These are phyloP conservation scores for Telmatherina bonti DNA, from an alignment of 2,797 vertebrate species.

Conservation along the genomic window DNA sequence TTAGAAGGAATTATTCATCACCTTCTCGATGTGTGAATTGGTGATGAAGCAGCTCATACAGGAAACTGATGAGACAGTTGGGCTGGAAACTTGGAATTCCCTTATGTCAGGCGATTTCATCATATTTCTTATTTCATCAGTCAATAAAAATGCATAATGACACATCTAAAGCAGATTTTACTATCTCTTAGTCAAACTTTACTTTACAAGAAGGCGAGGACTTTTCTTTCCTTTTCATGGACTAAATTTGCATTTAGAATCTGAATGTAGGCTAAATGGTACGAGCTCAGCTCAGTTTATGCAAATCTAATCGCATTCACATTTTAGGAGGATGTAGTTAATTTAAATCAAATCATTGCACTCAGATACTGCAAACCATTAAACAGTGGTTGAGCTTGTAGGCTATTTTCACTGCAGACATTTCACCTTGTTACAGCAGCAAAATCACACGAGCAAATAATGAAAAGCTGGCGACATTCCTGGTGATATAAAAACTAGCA, in stretches of 20 bases:
- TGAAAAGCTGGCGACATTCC: background rate
- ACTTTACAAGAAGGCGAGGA: background rate
- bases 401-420: background rate
- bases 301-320: constrained; percentile 2
- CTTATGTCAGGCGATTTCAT: constrained; percentile 43
- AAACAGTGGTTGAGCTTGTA: constrained; percentile 4
- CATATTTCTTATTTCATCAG: constrained; percentile 27
- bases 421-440: background rate
- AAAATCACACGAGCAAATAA: constrained; percentile 5
- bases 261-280: background rate
- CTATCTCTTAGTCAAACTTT: background rate
- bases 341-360: constrained; percentile 17
- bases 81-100: constrained; percentile 6
- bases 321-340: background rate
- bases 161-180: background rate
- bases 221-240: background rate
- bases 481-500: background rate
- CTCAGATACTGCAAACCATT: constrained; percentile 1
- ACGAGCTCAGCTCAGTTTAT: constrained; percentile 6
- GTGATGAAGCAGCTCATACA: constrained; percentile 11
- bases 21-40: constrained; percentile 8
- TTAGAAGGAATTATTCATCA: constrained; percentile 25
- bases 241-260: background rate
- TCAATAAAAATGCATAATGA: background rate
- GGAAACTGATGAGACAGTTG: background rate